phyloP scores from a whole-genome alignment of 2,797 vertebrate genomes.

The Mormyrus hasselquistii region DNA sequence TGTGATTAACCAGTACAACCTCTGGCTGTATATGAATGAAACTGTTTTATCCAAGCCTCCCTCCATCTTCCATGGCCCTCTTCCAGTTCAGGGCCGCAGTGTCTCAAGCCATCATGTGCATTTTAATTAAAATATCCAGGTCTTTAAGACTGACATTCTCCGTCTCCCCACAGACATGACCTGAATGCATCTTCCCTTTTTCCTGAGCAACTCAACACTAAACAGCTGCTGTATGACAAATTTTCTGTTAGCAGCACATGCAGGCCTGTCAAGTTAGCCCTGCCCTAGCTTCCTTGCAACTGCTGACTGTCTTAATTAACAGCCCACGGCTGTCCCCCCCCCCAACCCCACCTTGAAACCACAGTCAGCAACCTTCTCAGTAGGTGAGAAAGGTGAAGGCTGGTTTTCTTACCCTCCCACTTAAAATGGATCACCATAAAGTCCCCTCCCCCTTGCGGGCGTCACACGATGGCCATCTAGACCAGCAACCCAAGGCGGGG shows the following conservation, averaged over 20 bases:
- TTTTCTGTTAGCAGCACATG: conserved; percentile 34
- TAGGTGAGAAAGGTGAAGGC: not conserved
- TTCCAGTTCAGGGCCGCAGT: not conserved
- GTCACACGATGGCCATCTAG: conserved; percentile 42
- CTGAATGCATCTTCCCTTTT: not conserved
- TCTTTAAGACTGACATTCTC: not conserved
- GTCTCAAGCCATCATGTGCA: not conserved
- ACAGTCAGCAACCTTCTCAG: not conserved
- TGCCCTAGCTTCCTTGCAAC: conserved; percentile 54
- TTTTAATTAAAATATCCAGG: not conserved
- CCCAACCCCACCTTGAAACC: conserved; percentile 39
- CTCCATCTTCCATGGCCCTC: not conserved
- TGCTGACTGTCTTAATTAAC: conserved; percentile 53
- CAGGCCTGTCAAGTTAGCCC: conserved; percentile 31
- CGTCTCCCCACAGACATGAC: conserved; percentile 17
- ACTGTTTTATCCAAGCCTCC: not conserved
- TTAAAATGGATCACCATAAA: not conserved
- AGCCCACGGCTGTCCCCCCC: conserved; percentile 36
- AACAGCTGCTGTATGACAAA: conserved; percentile 31
- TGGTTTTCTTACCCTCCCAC: not conserved
- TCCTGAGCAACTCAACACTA: conserved; percentile 33
- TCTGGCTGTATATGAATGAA: not conserved
- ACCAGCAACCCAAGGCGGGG: conserved; percentile 22
- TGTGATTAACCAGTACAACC: not conserved
- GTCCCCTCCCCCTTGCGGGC: not conserved